These are phyloP conservation scores for Hedychridium roseum DNA, from an alignment of 2,888 invertebrate genomes.

Conservation along the genomic window DNA sequence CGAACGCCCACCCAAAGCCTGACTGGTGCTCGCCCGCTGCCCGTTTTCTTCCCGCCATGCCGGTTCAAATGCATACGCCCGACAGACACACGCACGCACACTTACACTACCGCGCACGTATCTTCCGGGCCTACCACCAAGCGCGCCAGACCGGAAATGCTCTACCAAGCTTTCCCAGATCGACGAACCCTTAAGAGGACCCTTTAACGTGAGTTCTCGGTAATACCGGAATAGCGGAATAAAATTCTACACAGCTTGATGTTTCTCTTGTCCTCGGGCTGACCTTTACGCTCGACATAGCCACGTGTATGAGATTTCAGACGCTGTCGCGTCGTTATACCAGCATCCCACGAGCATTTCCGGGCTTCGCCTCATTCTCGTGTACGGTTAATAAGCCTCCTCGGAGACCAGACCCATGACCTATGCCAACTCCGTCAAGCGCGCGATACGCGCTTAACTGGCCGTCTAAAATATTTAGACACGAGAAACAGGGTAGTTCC, in stretches of 20 bases:
- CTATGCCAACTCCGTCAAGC: constrained; percentile 7
- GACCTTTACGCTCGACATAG: constrained; percentile 18
- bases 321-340: constrained; percentile 11
- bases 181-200: constrained; percentile 5
- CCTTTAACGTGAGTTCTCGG: not conserved
- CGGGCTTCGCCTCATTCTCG: constrained; percentile 14
- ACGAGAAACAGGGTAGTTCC: too few relatives aligned
- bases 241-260: not conserved
- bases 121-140: too few relatives aligned
- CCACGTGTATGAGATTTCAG: constrained; percentile 3
- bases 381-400: constrained; percentile 18
- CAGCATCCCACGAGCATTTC: constrained; percentile 16
- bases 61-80: constrained; percentile 15
- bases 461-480: constrained; percentile 15
- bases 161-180: not conserved
- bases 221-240: not conserved
- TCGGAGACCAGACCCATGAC: constrained; percentile 14
- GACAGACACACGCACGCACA: constrained; percentile 3
- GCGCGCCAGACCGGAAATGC: not conserved
- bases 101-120: not conserved
- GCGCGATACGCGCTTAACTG: constrained; percentile 1
- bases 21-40: constrained; percentile 63
- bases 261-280: too few relatives aligned
- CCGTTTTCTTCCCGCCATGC: constrained; percentile 43
- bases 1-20: constrained; percentile 75